Evolutionary conservation across 2,888 invertebrate genomes (phyloP), one percentile per base, ranked within the genome.

Genomic region (Sthenelais limicola): DNA sequence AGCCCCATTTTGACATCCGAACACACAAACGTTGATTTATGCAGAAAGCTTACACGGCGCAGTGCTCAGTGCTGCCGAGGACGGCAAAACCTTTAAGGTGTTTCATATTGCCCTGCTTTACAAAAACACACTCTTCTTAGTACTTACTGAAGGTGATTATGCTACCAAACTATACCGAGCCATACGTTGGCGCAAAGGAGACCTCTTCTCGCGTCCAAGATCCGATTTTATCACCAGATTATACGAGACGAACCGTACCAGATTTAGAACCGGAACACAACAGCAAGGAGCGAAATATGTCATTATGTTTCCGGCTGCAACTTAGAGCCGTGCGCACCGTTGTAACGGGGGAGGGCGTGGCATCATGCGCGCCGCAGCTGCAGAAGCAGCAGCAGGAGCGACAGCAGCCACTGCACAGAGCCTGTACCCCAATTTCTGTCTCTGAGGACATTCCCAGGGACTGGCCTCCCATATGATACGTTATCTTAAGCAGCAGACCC

Each of bases 141-240:
- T 62, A 62, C 62, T 62, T 62, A 62, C 62, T 62, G 38, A 62
- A 62, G 62, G 35, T 62, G 62, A 26, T 24, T 62, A 62, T 62
- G 62, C 62, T 62, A 62, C 62, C 35, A 62, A 62, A 62, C 62
- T 62, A 62, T 62, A 62, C 62, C 62, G 62, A 62, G 35, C 62
- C 62, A 62, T 62, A 26, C 62, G 43, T 35, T 15, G 62, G 38
- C 24, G 62, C 62, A 35, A 28, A 12, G 62, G 62, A 38, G 62
- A 62, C 62, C 62, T 38, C 62, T 35, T 35, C 38, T 18, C 15
- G 21, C 38, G 38, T 21, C 18, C 38, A 38, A 62, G 62, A 38
- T 15, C 26, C 12, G 38, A 38, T 62, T 62, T 62, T 38, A 35
- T 62, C 62, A 43, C 62, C 62, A 62, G 62, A 62, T 62, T 62